These are phyloP conservation scores for Alligator sinensis DNA, from an alignment of 2,113 vertebrate species.

Conservation along the genomic window DNA sequence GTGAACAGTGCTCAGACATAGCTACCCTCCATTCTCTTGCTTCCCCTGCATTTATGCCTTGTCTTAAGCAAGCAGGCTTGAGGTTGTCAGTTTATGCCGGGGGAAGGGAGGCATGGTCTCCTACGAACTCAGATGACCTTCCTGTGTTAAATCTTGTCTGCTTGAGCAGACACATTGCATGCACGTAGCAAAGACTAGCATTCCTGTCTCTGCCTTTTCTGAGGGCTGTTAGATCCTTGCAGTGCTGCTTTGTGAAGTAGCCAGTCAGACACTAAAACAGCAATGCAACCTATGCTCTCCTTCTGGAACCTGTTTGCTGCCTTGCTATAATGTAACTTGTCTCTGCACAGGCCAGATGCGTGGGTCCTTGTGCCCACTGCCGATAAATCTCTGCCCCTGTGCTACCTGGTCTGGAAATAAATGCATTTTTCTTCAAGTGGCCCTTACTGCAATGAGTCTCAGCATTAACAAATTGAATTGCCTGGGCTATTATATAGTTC, in stretches of 20 bases:
- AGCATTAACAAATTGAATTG: not conserved
- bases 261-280: rapidly evolving
- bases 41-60: rapidly evolving
- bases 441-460: rapidly evolving
- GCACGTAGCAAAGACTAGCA: not conserved
- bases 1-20: rapidly evolving
- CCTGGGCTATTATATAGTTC: rapidly evolving
- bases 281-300: not conserved
- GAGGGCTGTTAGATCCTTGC: not conserved
- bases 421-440: not conserved
- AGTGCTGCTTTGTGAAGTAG: not conserved
- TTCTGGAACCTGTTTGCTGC: not conserved
- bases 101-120: too few species aligned
- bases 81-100: rapidly evolving
- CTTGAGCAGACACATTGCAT: not conserved
- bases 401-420: not conserved
- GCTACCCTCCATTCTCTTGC: not conserved
- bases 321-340: rapidly evolving
- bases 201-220: not conserved
- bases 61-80: rapidly evolving
- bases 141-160: not conserved
- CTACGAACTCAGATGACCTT: rapidly evolving
- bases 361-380: not conserved
- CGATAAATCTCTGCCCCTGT: rapidly evolving
- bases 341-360: not conserved